These are phyloP conservation scores for Pyrocoelia pectoralis DNA, from an alignment of 2,888 invertebrate species.

Conservation along the genomic window DNA sequence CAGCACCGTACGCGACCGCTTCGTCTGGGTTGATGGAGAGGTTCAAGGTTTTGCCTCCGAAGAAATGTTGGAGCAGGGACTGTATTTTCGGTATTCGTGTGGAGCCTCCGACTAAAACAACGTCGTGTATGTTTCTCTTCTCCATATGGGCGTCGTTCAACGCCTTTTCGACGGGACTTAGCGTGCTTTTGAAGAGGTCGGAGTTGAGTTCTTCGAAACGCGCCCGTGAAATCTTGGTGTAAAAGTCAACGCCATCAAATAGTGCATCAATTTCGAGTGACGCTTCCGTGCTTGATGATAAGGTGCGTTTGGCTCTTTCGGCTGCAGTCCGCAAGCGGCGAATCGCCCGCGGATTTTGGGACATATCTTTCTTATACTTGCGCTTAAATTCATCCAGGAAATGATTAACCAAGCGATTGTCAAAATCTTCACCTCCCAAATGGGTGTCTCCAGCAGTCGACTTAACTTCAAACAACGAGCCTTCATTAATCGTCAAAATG, in stretches of 20 bases:
- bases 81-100: slow-evolving; percentile 84
- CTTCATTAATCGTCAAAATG: slow-evolving; percentile 82
- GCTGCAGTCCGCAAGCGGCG: slow-evolving; percentile 62
- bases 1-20: slow-evolving; percentile 82
- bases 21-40: slow-evolving; percentile 83
- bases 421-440: slow-evolving; percentile 77
- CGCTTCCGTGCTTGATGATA: slow-evolving; percentile 62
- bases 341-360: slow-evolving; percentile 58
- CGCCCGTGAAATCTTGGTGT: slow-evolving; percentile 77
- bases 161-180: slow-evolving; percentile 82
- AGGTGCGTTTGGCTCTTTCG: slow-evolving; percentile 61
- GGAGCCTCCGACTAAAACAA: slow-evolving; percentile 84
- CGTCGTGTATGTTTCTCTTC: slow-evolving; percentile 77
- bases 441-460: slow-evolving; percentile 87
- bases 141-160: slow-evolving; percentile 80
- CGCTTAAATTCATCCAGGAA: slow-evolving; percentile 67
- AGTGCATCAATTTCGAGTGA: slow-evolving; percentile 63
- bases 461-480: slow-evolving; percentile 78
- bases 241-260: slow-evolving; percentile 64
- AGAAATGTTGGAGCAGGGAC: slow-evolving; percentile 76
- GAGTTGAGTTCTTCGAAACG: slow-evolving; percentile 80
- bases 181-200: slow-evolving; percentile 75
- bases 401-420: slow-evolving; percentile 66
- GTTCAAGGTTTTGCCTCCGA: slow-evolving; percentile 76
- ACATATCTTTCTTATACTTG: slow-evolving; percentile 61